Percentiles rank a stretch among this genome's conserved stretches.
Conservation (phyloP, 2,888 invertebrate species). For the Cryptocephalus moraei region DNA sequence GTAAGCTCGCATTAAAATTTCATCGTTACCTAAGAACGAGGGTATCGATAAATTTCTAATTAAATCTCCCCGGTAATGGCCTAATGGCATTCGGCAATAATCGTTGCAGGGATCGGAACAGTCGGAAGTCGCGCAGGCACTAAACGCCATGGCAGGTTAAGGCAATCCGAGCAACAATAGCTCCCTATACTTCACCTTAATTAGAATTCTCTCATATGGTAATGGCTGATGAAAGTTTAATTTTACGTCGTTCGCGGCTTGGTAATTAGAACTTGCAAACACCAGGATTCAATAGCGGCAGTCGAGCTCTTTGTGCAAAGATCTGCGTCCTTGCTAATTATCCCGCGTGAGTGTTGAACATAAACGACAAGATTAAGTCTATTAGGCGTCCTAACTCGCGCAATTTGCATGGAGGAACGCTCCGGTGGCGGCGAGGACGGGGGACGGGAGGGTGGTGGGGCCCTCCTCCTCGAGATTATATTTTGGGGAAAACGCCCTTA, state of each 20-base stretch:
- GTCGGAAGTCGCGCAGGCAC: no score
- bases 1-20: no score
- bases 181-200: conserved; percentile 30
- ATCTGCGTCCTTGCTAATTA: conserved; percentile 38
- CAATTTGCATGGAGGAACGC: conserved; percentile 35
- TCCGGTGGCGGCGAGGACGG: conserved; percentile 3
- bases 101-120: no score
- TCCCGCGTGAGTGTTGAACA: conserved; percentile 40
- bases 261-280: conserved; percentile 39
- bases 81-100: no score
- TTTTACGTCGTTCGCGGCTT: conserved; percentile 39
- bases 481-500: background rate
- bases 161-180: conserved; percentile 25
- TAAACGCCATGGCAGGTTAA: no score
- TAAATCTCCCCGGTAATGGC: no score
- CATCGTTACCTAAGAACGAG: no score
- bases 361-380: conserved; percentile 42
- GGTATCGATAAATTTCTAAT: no score
- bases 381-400: conserved; percentile 39
- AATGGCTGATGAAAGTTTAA: conserved; percentile 42
- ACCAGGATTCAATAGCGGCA: conserved; percentile 22
- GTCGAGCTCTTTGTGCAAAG: conserved; percentile 29
- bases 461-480: conserved; percentile 12
- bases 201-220: conserved; percentile 41
- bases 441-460: conserved; percentile 6